Evolutionary conservation across 2,888 invertebrate species (phyloP), one percentile per base, ranked within the genome.

Genomic region (Amphipyra berbera): DNA sequence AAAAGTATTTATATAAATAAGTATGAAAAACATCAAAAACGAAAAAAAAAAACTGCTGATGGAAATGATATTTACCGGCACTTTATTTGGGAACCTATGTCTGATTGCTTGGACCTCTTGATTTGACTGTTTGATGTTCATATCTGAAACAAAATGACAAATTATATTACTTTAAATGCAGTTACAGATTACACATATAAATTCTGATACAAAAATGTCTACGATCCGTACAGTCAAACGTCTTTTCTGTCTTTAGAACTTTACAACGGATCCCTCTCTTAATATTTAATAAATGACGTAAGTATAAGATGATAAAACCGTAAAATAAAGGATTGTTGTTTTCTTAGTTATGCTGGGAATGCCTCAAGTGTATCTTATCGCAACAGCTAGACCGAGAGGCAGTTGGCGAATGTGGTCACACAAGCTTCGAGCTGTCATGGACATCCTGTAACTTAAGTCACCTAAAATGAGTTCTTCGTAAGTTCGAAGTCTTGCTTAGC

Each of bases 81-180:
- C 95, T 96, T 97, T 97, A 65, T 96, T 96, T 13, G 97, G 97
- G 87, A 97, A 97, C 88, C 97, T 96, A 78, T 95, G 95, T 82
- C 97, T 95, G 60, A 97, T 97, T 6, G 96, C 96, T 85, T 96
- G 95, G 10, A 97, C 97, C 90, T 97, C 97, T 86, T 96, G 86
- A 55, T 81, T 85, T 33, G 87, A 78, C 38, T 85, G 82, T 65
- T 85, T 87, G 65, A 68, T 79, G 45, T 78, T 81, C 81, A 88
- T 88, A 72, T 88, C 89, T 90, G 82, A 33, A 87, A 88, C 54
- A 82, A 78, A 61, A 58, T 13, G 12, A 13, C 33, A 15, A 15
- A 14, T 30, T 30, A 6, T 42, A 42, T 40, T 14, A 14, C 6
- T n/a, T n/a, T n/a, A n/a, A n/a, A n/a, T n/a, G n/a, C n/a, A n/a